Percentiles rank a stretch among this genome's conserved stretches.
These are phyloP conservation scores for Arge pagana DNA, from an alignment of 2,888 invertebrate genomes.

Conservation along the genomic window DNA sequence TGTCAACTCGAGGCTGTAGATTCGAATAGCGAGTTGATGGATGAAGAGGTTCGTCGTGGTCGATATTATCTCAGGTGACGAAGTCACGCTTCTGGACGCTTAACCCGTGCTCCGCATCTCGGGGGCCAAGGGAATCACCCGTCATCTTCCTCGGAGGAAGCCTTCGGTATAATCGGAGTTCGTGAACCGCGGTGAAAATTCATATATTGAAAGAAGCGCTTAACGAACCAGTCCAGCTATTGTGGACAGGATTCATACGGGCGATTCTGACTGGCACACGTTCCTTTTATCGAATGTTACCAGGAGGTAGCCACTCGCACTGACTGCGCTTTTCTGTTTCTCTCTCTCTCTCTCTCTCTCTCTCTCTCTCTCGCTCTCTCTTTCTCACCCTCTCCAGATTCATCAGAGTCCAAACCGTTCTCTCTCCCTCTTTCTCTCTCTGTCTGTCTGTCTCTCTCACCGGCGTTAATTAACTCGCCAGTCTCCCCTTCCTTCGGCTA, in stretches of 20 bases:
- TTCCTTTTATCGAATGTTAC: constrained; percentile 50
- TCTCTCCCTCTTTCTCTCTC: neutral
- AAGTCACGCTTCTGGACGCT: constrained; percentile 38
- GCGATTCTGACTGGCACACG: constrained; percentile 31
- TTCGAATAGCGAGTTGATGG: too few species aligned
- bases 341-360: too few species aligned
- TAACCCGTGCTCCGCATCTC: constrained; percentile 35
- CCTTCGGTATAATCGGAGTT: neutral
- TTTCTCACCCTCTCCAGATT: too few species aligned
- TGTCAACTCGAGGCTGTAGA: constrained; percentile 36
- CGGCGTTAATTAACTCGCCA: constrained; percentile 47
- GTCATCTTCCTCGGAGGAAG: constrained; percentile 12
- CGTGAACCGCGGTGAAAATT: neutral
- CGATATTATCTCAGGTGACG: constrained; percentile 45
- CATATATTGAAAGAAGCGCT: constrained; percentile 42
- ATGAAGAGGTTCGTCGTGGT: constrained; percentile 5
- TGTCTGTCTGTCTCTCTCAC: constrained; percentile 43
- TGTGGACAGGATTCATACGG: constrained; percentile 26
- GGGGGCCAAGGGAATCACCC: constrained; percentile 4
- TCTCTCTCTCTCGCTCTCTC: constrained; percentile 37
- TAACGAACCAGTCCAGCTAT: constrained; percentile 47
- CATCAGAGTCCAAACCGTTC: too few species aligned
- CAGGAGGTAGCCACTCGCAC: constrained; percentile 32
- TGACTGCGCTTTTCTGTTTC: too few species aligned
- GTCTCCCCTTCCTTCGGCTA: constrained; percentile 25